phyloP scores from a whole-genome alignment of 2,113 vertebrate species.

The Lucifuga dentata region DNA sequence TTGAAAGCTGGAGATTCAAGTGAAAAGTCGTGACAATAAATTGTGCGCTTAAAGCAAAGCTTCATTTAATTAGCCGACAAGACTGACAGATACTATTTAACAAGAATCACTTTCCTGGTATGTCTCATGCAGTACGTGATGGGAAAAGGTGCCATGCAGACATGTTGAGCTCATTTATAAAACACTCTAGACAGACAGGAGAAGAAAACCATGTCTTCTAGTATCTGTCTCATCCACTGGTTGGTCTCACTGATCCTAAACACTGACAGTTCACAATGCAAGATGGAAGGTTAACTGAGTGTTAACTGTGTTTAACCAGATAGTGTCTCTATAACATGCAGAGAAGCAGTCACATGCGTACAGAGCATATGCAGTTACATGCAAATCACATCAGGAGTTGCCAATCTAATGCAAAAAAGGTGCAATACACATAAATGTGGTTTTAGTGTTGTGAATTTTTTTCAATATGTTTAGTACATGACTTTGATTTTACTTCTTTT shows the following conservation, averaged over 20 bases:
- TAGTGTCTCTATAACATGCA: slow-evolving; percentile 5
- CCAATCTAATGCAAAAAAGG: not conserved
- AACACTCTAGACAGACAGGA: slow-evolving; percentile 56
- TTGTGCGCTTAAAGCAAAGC: slow-evolving; percentile 57
- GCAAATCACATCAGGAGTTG: not conserved
- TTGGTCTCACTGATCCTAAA: slow-evolving; percentile 55
- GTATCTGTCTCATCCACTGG: slow-evolving; percentile 62
- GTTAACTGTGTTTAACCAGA: slow-evolving; percentile 42
- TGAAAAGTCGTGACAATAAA: slow-evolving; percentile 65
- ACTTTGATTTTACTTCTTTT: too few relatives aligned
- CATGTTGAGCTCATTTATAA: slow-evolving; percentile 67
- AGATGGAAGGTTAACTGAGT: slow-evolving; percentile 42
- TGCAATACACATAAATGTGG: not conserved
- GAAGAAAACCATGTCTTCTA: slow-evolving; percentile 47
- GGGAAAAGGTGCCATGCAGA: slow-evolving; percentile 46
- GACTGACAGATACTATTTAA: slow-evolving; percentile 76
- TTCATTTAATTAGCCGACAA: slow-evolving; percentile 74
- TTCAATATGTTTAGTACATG: not conserved
- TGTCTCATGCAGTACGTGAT: slow-evolving; percentile 55
- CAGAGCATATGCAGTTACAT: not conserved
- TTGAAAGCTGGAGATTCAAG: slow-evolving; percentile 56
- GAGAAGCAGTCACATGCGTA: not conserved
- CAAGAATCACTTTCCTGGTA: slow-evolving; percentile 66
- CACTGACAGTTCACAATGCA: slow-evolving; percentile 46
- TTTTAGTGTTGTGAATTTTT: slow-evolving; percentile 1